A percentile compares a stretch with the other conserved stretches of the same genome.
Conservation (phyloP, 2,113 vertebrate species). For the Hirundichthys speculiger region DNA sequence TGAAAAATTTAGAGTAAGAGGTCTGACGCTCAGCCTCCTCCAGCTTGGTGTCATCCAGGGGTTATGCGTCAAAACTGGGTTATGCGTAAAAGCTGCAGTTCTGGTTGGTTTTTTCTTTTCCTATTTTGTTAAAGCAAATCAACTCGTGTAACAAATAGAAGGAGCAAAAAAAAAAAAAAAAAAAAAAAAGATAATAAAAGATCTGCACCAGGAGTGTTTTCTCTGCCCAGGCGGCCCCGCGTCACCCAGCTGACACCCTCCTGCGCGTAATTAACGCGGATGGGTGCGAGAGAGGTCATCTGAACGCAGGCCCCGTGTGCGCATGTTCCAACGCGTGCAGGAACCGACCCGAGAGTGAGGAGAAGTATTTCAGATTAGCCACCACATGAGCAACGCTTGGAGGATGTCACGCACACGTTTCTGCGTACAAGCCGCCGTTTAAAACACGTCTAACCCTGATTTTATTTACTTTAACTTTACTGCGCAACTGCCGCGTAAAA, state of each 20-base stretch:
- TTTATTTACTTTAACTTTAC: too few species aligned
- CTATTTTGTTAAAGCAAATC: too few species aligned
- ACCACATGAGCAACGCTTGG: constrained; percentile 4
- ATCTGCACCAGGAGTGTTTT: constrained; percentile 34
- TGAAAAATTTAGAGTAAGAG: constrained; percentile 17
- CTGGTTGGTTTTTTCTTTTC: not conserved
- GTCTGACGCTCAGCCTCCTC: too few species aligned
- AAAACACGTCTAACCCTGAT: too few species aligned
- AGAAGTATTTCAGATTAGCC: not conserved
- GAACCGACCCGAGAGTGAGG: too few species aligned
- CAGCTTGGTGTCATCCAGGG: too few species aligned
- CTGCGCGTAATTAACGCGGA: constrained; percentile 65
- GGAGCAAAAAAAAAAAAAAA: not conserved
- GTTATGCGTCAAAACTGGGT: too few species aligned
- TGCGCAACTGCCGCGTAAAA: too few species aligned
- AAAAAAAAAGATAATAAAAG: constrained; percentile 49
- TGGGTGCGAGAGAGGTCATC: constrained; percentile 70
- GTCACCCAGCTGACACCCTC: constrained; percentile 63
- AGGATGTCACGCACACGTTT: not conserved
- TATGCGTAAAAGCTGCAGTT: not conserved
- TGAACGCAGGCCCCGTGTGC: constrained; percentile 53
- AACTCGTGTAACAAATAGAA: too few species aligned
- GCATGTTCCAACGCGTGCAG: constrained; percentile 50
- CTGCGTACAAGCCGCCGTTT: too few species aligned
- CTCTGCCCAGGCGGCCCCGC: constrained; percentile 33